Percentiles rank a stretch among this genome's conserved stretches.
These are phyloP conservation scores for Rugalucina vietnamica DNA, from an alignment of 2,888 invertebrate species.

Conservation along the genomic window DNA sequence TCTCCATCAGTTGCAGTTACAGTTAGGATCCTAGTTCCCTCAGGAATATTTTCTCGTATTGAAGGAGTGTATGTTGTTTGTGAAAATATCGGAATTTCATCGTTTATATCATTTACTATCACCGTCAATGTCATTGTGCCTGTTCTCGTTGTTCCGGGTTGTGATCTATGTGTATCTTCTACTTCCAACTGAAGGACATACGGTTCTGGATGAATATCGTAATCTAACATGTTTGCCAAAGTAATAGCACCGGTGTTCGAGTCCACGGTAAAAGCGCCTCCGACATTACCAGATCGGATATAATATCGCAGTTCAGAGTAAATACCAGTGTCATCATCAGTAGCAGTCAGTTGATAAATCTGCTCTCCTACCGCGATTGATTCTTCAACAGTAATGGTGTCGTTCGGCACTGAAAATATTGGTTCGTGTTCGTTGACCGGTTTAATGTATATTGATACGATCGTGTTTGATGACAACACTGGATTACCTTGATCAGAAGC, in stretches of 20 bases:
- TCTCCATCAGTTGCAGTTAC: conserved; percentile 64
- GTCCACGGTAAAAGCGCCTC: conserved; percentile 62
- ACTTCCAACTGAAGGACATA: conserved; percentile 66
- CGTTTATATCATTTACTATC: conserved; percentile 69
- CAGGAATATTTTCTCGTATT: conserved; percentile 65
- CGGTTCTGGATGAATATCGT: conserved; percentile 62
- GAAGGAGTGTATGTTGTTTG: conserved; percentile 54
- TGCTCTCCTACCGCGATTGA: conserved; percentile 63
- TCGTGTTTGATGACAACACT: conserved; percentile 61
- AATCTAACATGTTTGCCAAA: conserved; percentile 72
- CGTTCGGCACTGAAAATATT: conserved; percentile 56
- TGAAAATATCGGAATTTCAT: conserved; percentile 67
- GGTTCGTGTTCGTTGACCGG: conserved; percentile 76
- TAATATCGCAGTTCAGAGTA: conserved; percentile 59
- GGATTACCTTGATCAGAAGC: conserved; percentile 72
- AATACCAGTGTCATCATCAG: conserved; percentile 71
- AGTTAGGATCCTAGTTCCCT: conserved; percentile 38
- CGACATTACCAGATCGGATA: conserved; percentile 40
- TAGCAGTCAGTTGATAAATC: conserved; percentile 65
- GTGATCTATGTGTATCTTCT: conserved; percentile 58
- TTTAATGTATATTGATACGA: conserved; percentile 63
- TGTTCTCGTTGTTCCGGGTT: conserved; percentile 33
- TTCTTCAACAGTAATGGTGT: conserved; percentile 67
- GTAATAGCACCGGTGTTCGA: conserved; percentile 68
- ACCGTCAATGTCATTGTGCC: conserved; percentile 61